Evolutionary conservation across 2,888 invertebrate genomes (phyloP).

Genomic region (Erebia aethiops): DNA sequence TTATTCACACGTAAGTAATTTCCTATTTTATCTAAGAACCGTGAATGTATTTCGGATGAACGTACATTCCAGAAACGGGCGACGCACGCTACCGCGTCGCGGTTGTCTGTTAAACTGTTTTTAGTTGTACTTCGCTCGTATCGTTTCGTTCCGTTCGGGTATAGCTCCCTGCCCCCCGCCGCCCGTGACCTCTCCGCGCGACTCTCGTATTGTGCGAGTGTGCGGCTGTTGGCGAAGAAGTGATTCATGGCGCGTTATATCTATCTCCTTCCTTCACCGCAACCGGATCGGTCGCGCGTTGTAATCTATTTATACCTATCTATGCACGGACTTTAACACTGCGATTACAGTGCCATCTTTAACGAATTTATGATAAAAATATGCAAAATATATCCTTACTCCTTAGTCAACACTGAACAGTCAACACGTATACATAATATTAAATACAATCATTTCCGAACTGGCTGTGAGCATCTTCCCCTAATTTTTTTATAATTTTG

Average conservation of each 20-base stretch:
- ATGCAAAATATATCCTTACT: slow-evolving; percentile 30
- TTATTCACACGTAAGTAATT: slow-evolving; percentile 51
- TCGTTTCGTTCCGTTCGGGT: slow-evolving; percentile 69
- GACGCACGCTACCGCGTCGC: slow-evolving; percentile 69
- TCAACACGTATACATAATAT: not conserved
- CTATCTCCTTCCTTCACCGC: slow-evolving; percentile 82
- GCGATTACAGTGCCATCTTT: slow-evolving; percentile 53
- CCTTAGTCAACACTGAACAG: too few species aligned
- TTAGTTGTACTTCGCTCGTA: slow-evolving; percentile 74
- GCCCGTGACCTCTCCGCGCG: slow-evolving; percentile 66
- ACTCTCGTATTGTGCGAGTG: slow-evolving; percentile 41
- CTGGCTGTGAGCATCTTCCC: not conserved
- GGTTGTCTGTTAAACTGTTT: slow-evolving; percentile 78
- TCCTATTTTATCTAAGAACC: slow-evolving; percentile 57
- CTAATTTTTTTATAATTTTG: not conserved
- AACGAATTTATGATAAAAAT: slow-evolving; percentile 40
- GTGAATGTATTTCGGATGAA: slow-evolving; percentile 53
- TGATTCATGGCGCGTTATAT: slow-evolving; percentile 83
- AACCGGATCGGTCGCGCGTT: slow-evolving; percentile 82
- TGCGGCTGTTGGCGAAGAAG: slow-evolving; percentile 66
- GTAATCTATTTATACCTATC: slow-evolving; percentile 81
- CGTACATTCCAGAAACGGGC: slow-evolving; percentile 54
- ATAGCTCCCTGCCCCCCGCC: slow-evolving; percentile 56
- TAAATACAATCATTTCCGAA: not conserved
- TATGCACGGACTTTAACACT: slow-evolving; percentile 77